Evolutionary conservation across 2,113 vertebrate species (phyloP).

Genomic region (Aegithalos caudatus): DNA sequence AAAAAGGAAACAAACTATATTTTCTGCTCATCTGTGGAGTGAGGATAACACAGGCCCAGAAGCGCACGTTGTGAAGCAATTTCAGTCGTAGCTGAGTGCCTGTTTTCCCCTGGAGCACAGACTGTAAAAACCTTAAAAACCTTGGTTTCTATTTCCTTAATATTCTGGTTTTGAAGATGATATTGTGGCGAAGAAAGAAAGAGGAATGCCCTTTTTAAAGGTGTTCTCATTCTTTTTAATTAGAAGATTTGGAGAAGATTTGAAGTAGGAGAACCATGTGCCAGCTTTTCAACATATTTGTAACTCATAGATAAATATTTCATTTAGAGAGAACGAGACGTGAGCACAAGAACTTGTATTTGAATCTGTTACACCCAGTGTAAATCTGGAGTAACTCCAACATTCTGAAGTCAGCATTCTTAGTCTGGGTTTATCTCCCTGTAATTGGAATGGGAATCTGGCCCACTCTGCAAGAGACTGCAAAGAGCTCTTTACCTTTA

Average conservation of each 20-base stretch:
- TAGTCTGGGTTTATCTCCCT: not conserved
- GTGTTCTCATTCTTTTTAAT: not conserved
- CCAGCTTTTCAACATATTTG: not conserved
- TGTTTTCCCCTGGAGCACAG: conserved; percentile 76
- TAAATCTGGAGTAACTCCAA: conserved; percentile 12
- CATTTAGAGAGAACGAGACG: not conserved
- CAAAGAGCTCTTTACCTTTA: conserved; percentile 44
- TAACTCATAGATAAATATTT: conserved; percentile 30
- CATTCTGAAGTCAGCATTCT: not conserved
- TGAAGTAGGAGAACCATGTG: not conserved
- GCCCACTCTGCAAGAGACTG: not conserved
- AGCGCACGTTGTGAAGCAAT: conserved; percentile 72
- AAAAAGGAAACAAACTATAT: conserved; percentile 74
- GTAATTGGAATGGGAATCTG: conserved; percentile 27
- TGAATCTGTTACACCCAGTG: not conserved
- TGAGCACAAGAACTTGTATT: not conserved
- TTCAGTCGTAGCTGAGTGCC: conserved; percentile 74
- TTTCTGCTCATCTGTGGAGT: conserved; percentile 74
- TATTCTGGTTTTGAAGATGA: conserved; percentile 68
- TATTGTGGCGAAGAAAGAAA: conserved; percentile 40
- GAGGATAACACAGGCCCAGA: conserved; percentile 72
- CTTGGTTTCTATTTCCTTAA: conserved; percentile 67
- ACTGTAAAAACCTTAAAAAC: conserved; percentile 71
- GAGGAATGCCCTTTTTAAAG: conserved; percentile 5
- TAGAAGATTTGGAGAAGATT: not conserved